Conservation (phyloP, 2,888 invertebrate species). For the Cerceris ruficornis region DNA sequence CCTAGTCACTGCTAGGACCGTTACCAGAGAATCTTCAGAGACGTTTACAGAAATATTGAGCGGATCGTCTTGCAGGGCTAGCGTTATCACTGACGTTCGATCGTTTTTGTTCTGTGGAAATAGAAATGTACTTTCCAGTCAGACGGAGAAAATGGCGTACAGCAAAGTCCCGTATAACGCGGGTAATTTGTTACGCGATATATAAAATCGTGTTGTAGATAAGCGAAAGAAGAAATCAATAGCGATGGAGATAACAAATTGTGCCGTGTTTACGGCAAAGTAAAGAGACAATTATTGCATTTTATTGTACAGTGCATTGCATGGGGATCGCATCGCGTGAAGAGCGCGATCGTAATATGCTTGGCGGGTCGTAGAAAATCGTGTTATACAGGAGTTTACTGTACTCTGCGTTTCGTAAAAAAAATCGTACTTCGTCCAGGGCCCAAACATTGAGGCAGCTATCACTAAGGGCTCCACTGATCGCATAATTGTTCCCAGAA, state of each 20-base stretch:
- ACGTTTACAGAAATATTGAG: constrained; percentile 83
- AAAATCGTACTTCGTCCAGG: constrained; percentile 76
- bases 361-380: too few relatives aligned
- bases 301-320: too few relatives aligned
- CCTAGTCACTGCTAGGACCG: constrained; percentile 85
- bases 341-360: too few relatives aligned
- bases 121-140: constrained; percentile 19
- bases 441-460: constrained; percentile 83
- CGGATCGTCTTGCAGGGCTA: constrained; percentile 88
- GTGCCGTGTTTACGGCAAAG: too few relatives aligned
- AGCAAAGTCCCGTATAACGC: too few relatives aligned
- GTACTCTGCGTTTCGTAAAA: background rate
- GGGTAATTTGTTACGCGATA: too few relatives aligned
- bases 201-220: too few relatives aligned
- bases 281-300: too few relatives aligned
- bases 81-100: constrained; percentile 84
- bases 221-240: too few relatives aligned
- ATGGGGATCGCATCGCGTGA: too few relatives aligned
- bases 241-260: too few relatives aligned
- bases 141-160: background rate
- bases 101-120: constrained; percentile 75
- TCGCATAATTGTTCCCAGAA: constrained; percentile 78
- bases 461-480: constrained; percentile 82
- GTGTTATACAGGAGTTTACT: background rate
- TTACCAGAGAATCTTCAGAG: constrained; percentile 82